These are phyloP conservation scores for Noctuana brunneofusca DNA, from an alignment of 2,888 invertebrate species.

Conservation along the genomic window DNA sequence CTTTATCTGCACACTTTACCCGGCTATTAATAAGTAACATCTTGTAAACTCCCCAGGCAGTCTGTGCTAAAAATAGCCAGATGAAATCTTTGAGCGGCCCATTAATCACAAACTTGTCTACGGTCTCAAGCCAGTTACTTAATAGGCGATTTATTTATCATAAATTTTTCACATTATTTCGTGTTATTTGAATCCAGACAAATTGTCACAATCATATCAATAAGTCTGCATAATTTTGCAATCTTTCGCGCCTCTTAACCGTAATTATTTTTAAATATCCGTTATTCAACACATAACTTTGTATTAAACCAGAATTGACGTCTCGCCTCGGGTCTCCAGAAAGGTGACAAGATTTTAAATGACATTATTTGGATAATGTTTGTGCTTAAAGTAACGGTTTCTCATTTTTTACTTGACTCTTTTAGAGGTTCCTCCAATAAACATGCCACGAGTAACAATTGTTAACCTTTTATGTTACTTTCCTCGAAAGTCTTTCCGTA, in stretches of 20 bases:
- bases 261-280: slow-evolving; percentile 40
- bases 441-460: slow-evolving; percentile 6
- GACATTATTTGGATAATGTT: slow-evolving; percentile 32
- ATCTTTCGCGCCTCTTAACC: slow-evolving; percentile 44
- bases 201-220: slow-evolving; percentile 19
- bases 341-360: slow-evolving; percentile 39
- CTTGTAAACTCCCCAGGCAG: slow-evolving; percentile 27
- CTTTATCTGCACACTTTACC: slow-evolving; percentile 24
- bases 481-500: not conserved
- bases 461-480: not conserved
- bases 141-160: slow-evolving; percentile 25
- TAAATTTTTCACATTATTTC: slow-evolving; percentile 24
- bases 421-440: slow-evolving; percentile 15
- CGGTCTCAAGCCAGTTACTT: slow-evolving; percentile 22
- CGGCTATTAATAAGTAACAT: slow-evolving; percentile 17
- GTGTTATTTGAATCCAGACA: slow-evolving; percentile 17
- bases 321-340: slow-evolving; percentile 31
- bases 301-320: slow-evolving; percentile 37
- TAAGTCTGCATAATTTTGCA: slow-evolving; percentile 52
- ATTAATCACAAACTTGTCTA: slow-evolving; percentile 29
- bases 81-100: slow-evolving; percentile 24
- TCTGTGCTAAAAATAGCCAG: slow-evolving; percentile 24
- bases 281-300: slow-evolving; percentile 45
- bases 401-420: slow-evolving; percentile 34
- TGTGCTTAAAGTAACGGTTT: slow-evolving; percentile 36